Conservation (phyloP, 2,888 invertebrate species). For the Eulithis prunata region DNA sequence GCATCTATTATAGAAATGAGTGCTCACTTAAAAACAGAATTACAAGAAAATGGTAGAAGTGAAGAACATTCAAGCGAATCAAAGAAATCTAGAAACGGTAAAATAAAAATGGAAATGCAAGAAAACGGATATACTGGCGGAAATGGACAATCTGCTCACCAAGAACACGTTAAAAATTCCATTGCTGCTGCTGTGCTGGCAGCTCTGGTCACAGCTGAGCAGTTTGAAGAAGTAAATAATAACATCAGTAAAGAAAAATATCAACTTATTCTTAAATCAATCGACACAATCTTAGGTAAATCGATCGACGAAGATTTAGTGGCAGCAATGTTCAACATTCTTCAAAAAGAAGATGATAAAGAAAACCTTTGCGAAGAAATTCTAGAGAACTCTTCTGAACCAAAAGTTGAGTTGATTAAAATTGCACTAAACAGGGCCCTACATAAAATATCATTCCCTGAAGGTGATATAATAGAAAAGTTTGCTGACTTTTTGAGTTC, state of each 20-base stretch:
- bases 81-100: constrained; percentile 64
- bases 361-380: constrained; percentile 78
- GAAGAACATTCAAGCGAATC: constrained; percentile 53
- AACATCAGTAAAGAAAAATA: constrained; percentile 80
- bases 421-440: constrained; percentile 79
- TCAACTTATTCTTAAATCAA: constrained; percentile 79
- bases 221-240: constrained; percentile 78
- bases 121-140: constrained; percentile 50
- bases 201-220: constrained; percentile 79
- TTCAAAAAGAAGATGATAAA: constrained; percentile 80
- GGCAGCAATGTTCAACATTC: constrained; percentile 76
- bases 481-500: constrained; percentile 86
- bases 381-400: constrained; percentile 78
- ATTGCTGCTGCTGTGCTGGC: constrained; percentile 82
- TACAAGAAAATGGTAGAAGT: constrained; percentile 60
- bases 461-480: constrained; percentile 86
- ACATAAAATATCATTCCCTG: constrained; percentile 75
- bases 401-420: constrained; percentile 86
- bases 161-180: constrained; percentile 81
- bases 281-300: constrained; percentile 79
- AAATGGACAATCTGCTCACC: constrained; percentile 67
- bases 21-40: constrained; percentile 74
- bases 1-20: constrained; percentile 82
- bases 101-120: constrained; percentile 59
- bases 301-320: constrained; percentile 78